Conservation (phyloP, 2,888 invertebrate species). For the Phorcus lineatus region DNA sequence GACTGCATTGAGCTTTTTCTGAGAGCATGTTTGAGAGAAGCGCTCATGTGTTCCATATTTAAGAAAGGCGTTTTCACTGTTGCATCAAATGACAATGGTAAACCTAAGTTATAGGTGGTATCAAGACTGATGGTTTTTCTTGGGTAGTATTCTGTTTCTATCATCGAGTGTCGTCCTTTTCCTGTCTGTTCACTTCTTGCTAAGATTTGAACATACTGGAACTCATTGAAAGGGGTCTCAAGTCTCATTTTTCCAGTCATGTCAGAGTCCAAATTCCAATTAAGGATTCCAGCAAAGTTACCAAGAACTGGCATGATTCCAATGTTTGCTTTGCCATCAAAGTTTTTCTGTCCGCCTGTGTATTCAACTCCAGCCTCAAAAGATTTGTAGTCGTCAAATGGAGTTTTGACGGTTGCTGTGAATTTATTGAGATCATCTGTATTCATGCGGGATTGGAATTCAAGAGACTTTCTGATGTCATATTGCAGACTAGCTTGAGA, state of each 20-base stretch:
- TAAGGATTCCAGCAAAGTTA: slow-evolving; percentile 36
- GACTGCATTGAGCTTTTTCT: slow-evolving; percentile 23
- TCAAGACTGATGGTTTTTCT: slow-evolving; percentile 33
- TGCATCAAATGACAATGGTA: slow-evolving; percentile 40
- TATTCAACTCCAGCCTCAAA: slow-evolving; percentile 35
- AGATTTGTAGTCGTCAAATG: slow-evolving; percentile 26
- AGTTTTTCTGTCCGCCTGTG: neutral
- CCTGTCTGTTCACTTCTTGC: slow-evolving; percentile 31
- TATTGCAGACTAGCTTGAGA: slow-evolving; percentile 33
- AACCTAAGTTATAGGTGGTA: slow-evolving; percentile 32
- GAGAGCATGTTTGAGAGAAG: slow-evolving; percentile 35
- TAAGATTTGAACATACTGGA: slow-evolving; percentile 43
- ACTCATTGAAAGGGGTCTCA: slow-evolving; percentile 45
- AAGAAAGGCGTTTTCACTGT: slow-evolving; percentile 50
- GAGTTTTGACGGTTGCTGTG: slow-evolving; percentile 32
- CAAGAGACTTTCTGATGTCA: slow-evolving; percentile 29
- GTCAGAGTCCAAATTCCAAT: slow-evolving; percentile 33
- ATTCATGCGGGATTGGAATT: slow-evolving; percentile 8
- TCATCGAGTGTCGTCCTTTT: slow-evolving; percentile 26
- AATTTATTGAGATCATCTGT: slow-evolving; percentile 11
- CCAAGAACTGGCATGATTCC: slow-evolving; percentile 43
- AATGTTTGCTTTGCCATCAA: slow-evolving; percentile 43
- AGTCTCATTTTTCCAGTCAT: slow-evolving; percentile 42
- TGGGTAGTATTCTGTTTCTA: slow-evolving; percentile 40
- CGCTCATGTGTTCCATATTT: slow-evolving; percentile 48